Conservation (phyloP, 2,888 invertebrate species). For the Rhagium mordax region DNA sequence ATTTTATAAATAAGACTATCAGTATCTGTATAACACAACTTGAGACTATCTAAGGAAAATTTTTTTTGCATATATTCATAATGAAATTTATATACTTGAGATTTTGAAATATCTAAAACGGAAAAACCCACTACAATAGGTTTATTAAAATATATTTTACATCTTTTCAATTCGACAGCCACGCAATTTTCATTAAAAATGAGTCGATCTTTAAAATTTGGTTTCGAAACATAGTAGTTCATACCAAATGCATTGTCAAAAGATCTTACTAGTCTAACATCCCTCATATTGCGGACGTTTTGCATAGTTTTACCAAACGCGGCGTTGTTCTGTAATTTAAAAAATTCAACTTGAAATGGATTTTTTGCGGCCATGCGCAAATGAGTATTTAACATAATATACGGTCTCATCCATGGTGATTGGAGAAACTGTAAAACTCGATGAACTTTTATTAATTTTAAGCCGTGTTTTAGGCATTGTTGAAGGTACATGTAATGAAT, state of each 20-base stretch:
- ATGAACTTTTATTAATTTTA: background rate
- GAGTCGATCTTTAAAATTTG: constrained; percentile 47
- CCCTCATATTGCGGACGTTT: constrained; percentile 40
- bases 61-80: constrained; percentile 47
- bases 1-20: too few relatives aligned
- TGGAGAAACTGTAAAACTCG: background rate
- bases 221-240: constrained; percentile 40
- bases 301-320: constrained; percentile 35
- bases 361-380: constrained; percentile 26
- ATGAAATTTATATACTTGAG: constrained; percentile 50
- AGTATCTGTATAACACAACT: constrained; percentile 43
- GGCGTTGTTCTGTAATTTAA: background rate
- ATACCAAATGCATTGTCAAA: constrained; percentile 40
- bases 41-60: constrained; percentile 34
- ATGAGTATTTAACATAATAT: background rate
- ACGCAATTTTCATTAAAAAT: constrained; percentile 42
- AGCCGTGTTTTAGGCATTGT: constrained; percentile 47
- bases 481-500: constrained; percentile 44
- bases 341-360: constrained; percentile 46
- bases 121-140: constrained; percentile 51
- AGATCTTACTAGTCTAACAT: constrained; percentile 39
- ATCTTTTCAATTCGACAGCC: constrained; percentile 42
- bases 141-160: constrained; percentile 47
- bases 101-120: constrained; percentile 53
- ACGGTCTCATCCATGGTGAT: background rate